A percentile compares a stretch with the other conserved stretches of the same genome.
phyloP scores from a whole-genome alignment of 2,113 vertebrate species.

The Cynopterus brachyotis region DNA sequence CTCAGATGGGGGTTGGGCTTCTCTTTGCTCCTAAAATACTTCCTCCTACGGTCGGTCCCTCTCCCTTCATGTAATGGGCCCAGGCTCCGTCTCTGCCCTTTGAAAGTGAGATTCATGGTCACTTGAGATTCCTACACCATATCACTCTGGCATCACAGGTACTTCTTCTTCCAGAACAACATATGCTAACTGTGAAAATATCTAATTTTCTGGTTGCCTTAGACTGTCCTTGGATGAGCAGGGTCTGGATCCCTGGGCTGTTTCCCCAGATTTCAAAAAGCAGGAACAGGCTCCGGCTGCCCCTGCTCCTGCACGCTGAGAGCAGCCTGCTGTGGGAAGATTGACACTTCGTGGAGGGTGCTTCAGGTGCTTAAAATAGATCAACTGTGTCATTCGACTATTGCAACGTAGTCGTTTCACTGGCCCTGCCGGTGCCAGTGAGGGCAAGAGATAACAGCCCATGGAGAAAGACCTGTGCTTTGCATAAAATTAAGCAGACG shows the following conservation, averaged over 20 bases:
- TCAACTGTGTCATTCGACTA: conserved; percentile 63
- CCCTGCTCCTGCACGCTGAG: not conserved
- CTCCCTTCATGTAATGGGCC: not conserved
- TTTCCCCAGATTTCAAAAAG: conserved; percentile 20
- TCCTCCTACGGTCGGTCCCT: not conserved
- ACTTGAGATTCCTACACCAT: not conserved
- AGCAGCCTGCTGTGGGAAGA: conserved; percentile 43
- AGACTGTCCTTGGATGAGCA: not conserved
- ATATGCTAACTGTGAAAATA: conserved; percentile 33
- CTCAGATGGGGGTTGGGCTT: not conserved
- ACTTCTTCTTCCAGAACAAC: conserved; percentile 19
- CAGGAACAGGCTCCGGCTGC: not conserved
- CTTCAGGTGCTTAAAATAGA: conserved; percentile 79
- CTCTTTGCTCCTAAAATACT: conserved; percentile 46
- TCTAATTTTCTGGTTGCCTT: conserved; percentile 33
- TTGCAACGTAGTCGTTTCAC: conserved; percentile 21
- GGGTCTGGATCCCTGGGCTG: not conserved
- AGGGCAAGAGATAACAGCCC: conserved; percentile 56
- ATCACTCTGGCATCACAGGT: not conserved
- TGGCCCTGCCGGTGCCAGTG: conserved; percentile 41
- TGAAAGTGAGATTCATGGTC: conserved; percentile 10
- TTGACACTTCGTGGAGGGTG: conserved; percentile 48
- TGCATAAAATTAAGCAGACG: conserved; percentile 64
- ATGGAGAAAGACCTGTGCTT: conserved; percentile 59
- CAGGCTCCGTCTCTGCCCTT: conserved; percentile 31